Evolutionary conservation across 2,888 invertebrate species (phyloP), one percentile per base, ranked within the genome.

Genomic region (Pterostichus madidus): DNA sequence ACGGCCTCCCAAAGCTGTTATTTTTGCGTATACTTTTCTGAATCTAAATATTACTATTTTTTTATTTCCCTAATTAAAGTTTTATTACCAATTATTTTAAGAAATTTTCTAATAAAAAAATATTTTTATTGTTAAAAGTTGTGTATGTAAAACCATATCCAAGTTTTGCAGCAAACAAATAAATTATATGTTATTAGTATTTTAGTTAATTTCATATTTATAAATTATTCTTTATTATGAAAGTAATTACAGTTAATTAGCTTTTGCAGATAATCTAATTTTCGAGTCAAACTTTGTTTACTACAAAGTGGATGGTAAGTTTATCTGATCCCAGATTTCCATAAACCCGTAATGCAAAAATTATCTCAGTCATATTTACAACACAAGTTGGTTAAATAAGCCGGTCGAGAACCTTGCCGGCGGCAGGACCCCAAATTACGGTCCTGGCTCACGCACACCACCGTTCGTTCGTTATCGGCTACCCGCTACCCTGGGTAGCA

Each of bases 281-380:
- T 5, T 5, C n/a, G 49, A 39, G 49, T 13, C n/a, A 49, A 44
- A 49, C 49, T 49, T 49, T 49, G 5, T 46, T 49, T 49, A 49
- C n/a, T 49, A 39, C 49, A 11, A 13, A 17, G 2, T 10, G 17
- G 56, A 56, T 17, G 13, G 0, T 56, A 17, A 56, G 17, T 5
- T 56, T 31, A 56, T 56, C 56, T 15, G 56, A 56, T 56, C 3
- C 5, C 39, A 39, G 44, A 71, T 71, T 71, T 71, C 44, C 68
- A 71, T 71, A 71, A 71, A 71, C 68, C 44, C 44, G 68, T 64
- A 64, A 64, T 71, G 68, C 68, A 71, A 71, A 71, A 71, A 71
- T 71, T 7, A 71, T 71, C 39, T 17, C 31, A 61, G 35, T 32
- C 39, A 44, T 71, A 44, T 71, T 71, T 44, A 44, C 39, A 71